These are phyloP conservation scores for Goniozus legneri DNA, from an alignment of 1,140 invertebrate genomes.

Conservation along the genomic window DNA sequence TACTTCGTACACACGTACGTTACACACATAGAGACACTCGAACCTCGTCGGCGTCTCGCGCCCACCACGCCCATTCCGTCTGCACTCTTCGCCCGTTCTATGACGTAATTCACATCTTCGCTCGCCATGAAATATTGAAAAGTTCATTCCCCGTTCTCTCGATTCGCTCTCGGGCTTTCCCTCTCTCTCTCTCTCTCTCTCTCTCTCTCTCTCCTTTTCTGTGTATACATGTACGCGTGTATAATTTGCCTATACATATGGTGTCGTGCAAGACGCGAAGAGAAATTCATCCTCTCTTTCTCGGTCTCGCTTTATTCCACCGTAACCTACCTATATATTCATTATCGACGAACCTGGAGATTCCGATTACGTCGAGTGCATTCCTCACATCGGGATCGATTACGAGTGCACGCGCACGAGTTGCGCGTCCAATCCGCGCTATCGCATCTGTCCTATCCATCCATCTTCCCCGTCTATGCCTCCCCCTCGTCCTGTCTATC, in stretches of 20 bases:
- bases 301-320: no score
- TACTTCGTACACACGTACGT: constrained; percentile 17
- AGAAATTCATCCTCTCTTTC: no score
- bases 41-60: constrained; percentile 2
- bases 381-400: no score
- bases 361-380: no score
- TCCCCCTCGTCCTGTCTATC: neutral
- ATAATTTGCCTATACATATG: neutral
- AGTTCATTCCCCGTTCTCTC: constrained; percentile 31
- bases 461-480: neutral
- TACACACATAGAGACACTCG: no score
- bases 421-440: no score
- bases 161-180: neutral
- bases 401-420: no score
- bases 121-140: constrained; percentile 46
- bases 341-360: no score
- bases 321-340: no score
- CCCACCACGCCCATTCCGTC: constrained; percentile 1
- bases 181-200: neutral
- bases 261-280: no score
- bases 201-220: constrained; percentile 1
- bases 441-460: no score
- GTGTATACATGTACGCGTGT: neutral
- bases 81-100: constrained; percentile 25
- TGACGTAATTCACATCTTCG: constrained; percentile 39